Percentiles rank a stretch among this genome's conserved stretches.
Conservation (phyloP, 2,113 vertebrate species). For the Marmota flaviventris region DNA sequence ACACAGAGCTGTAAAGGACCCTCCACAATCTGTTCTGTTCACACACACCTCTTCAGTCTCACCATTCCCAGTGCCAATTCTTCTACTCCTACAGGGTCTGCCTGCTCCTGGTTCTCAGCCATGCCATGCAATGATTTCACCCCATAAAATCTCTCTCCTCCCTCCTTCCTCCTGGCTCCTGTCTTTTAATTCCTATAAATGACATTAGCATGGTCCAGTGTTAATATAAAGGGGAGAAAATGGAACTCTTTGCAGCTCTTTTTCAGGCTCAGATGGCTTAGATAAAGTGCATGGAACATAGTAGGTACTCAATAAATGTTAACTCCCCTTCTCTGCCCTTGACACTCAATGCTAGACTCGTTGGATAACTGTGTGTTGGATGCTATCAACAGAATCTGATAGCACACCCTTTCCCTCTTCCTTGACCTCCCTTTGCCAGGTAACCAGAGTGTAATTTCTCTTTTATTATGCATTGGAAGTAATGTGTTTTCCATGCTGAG, state of each 20-base stretch:
- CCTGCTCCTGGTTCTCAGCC: not conserved
- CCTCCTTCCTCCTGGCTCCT: not conserved
- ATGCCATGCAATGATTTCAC: not conserved
- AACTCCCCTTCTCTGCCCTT: not conserved
- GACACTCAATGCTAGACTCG: not conserved
- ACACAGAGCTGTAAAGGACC: not conserved
- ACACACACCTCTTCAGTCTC: not conserved
- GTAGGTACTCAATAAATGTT: not conserved
- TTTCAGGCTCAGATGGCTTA: not conserved
- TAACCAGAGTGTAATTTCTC: not conserved
- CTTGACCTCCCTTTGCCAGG: not conserved
- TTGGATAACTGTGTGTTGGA: not conserved
- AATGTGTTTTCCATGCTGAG: not conserved
- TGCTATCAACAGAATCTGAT: not conserved
- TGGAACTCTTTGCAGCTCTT: not conserved
- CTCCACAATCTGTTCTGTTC: too few relatives aligned
- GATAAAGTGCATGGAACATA: not conserved
- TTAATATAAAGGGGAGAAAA: not conserved
- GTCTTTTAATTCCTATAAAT: not conserved
- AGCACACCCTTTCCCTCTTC: too few relatives aligned
- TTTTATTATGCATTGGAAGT: not conserved
- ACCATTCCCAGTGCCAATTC: not conserved
- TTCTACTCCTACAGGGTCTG: not conserved
- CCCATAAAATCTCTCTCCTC: not conserved
- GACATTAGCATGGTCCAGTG: not conserved